Base-by-base conservation (phyloP, 2,888 invertebrate species). In the Ichneumoninae sp. region DNA sequence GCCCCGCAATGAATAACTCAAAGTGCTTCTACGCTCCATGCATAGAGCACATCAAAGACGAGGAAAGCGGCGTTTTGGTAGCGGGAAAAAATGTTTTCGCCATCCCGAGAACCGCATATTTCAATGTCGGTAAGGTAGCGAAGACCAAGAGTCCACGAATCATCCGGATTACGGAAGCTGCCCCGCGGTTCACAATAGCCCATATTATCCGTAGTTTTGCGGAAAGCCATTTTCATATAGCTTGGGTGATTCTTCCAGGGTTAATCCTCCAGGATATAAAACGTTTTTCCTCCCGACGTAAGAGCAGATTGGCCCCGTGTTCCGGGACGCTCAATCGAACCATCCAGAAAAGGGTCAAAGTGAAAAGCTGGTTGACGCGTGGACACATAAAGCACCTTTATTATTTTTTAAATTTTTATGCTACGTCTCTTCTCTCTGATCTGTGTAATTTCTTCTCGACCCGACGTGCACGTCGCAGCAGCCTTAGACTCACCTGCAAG, bases 371-470 rank as follows among this genome's bases (percentile, higher is more conserved):
- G 26, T 50, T 10, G 68, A 47, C 54, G 40, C 30, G 50, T 50
- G 8, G 74, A 50, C 5, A 33, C 47, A 19, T 52, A 26, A 44
- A 52, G 26, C 66, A 30, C 68, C 33, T 60, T 72, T 62, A 72
- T 72, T 54, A 1, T 60, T 26, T 30, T 13, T 57, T 70, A 36
- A 30, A 30, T 50, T 50, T 30, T 0, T 80, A 30, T 33, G 40
- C 40, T 36, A 57, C 76, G 16, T 40, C 57, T 76, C 76, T 36
- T 47, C 33, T 22, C 60, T 22, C 40, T 40, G 50, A 75, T 76
- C 44, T 68, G 26, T 47, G 62, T 50, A 80, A 54, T 72, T 44
- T 68, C 60, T 76, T 62, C 3, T 44, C 22, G 30, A 22, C 33
- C 19, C 33, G 1, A 10, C 36, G 30, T 52, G 22, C 13, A 30